Conservation (phyloP, 2,888 invertebrate species). For the Tipula helvola region DNA sequence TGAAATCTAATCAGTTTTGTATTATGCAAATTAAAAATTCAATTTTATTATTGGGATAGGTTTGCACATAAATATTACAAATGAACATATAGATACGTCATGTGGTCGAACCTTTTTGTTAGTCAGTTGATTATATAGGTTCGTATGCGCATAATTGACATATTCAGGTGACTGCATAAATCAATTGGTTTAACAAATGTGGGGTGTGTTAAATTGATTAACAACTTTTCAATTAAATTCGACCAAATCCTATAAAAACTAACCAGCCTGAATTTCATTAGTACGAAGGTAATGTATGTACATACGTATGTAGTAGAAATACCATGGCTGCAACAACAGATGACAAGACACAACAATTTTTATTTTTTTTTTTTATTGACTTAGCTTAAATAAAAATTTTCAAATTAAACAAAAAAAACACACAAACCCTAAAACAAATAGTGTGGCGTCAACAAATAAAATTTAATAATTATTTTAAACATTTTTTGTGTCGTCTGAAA, state of each 20-base stretch:
- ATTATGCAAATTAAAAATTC: neutral
- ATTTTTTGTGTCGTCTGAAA: neutral
- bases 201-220: neutral
- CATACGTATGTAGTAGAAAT: neutral
- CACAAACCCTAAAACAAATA: conserved; percentile 4
- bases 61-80: neutral
- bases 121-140: neutral
- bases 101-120: neutral
- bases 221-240: neutral
- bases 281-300: neutral
- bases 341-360: neutral
- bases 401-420: neutral
- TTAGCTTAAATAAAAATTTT: neutral
- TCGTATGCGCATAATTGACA: neutral
- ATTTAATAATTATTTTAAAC: neutral
- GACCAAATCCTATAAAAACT: neutral
- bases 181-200: neutral
- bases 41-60: neutral
- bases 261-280: neutral
- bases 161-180: neutral
- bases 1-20: neutral
- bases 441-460: conserved; percentile 4
- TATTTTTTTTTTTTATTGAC: neutral
- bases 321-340: neutral
- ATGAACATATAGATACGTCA: neutral